Percentiles rank a stretch among this genome's conserved stretches.
Conservation (phyloP, 2,797 vertebrate genomes). For the Knipowitschia caucasica region DNA sequence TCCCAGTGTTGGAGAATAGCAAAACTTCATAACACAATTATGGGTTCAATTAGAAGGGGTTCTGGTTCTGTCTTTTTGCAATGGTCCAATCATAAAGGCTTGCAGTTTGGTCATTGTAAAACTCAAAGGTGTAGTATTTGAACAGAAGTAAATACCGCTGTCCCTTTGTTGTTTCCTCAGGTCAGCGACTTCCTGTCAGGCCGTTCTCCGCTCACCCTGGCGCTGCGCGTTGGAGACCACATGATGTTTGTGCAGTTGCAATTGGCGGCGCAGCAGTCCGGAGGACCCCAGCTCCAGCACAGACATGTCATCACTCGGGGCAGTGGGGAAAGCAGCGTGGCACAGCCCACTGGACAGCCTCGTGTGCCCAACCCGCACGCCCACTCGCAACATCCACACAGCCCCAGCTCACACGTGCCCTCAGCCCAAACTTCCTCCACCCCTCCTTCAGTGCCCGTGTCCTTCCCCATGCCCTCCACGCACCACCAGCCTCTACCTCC, state of each 20-base stretch:
- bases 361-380: slow-evolving; percentile 55
- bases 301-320: slow-evolving; percentile 85
- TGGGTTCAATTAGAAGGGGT: slow-evolving; percentile 38
- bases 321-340: slow-evolving; percentile 62
- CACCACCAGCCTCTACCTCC: slow-evolving; percentile 76
- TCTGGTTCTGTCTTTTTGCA: slow-evolving; percentile 40
- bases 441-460: slow-evolving; percentile 58
- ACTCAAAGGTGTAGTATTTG: neutral
- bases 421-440: slow-evolving; percentile 61
- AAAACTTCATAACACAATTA: slow-evolving; percentile 55
- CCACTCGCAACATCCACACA: slow-evolving; percentile 58
- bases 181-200: slow-evolving; percentile 95
- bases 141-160: slow-evolving; percentile 1
- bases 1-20: slow-evolving; percentile 46
- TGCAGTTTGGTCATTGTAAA: neutral
- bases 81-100: slow-evolving; percentile 20
- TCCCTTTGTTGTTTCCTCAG: slow-evolving; percentile 56
- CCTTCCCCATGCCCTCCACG: slow-evolving; percentile 68
- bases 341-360: slow-evolving; percentile 64
- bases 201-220: slow-evolving; percentile 90
- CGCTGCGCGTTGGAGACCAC: slow-evolving; percentile 90
- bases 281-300: slow-evolving; percentile 83
- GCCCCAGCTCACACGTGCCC: slow-evolving; percentile 54
- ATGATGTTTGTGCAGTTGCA: slow-evolving; percentile 97
- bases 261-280: slow-evolving; percentile 87